phyloP scores from a whole-genome alignment of 2,888 invertebrate genomes.

The Drosophila meridiana region DNA sequence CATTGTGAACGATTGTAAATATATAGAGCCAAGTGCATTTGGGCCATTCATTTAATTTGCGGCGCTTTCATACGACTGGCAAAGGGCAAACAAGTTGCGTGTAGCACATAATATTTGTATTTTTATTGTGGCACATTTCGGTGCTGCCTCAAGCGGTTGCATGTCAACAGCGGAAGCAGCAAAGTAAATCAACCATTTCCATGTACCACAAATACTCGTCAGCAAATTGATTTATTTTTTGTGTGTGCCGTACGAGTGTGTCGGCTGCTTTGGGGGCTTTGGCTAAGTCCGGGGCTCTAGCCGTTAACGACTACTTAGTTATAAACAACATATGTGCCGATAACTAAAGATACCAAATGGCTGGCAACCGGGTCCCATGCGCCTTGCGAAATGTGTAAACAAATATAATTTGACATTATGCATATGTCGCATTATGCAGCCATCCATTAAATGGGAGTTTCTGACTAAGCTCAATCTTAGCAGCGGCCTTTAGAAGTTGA shows the following conservation, averaged over 20 bases:
- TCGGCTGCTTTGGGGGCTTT: constrained; percentile 18
- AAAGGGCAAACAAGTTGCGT: constrained; percentile 35
- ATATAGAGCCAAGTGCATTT: constrained; percentile 3
- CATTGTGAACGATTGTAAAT: neutral
- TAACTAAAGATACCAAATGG: constrained; percentile 27
- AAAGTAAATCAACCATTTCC: constrained; percentile 72
- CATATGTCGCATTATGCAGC: constrained; percentile 47
- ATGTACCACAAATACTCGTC: constrained; percentile 54
- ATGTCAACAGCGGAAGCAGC: constrained; percentile 75
- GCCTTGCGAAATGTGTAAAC: constrained; percentile 13
- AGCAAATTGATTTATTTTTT: constrained; percentile 35
- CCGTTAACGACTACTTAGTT: constrained; percentile 9
- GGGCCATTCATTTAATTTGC: constrained; percentile 20
- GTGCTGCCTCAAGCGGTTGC: constrained; percentile 49
- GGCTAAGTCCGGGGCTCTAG: constrained; percentile 8
- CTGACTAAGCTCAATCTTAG: constrained; percentile 32
- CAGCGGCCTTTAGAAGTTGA: constrained; percentile 45
- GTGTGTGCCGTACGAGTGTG: neutral
- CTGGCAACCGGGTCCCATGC: neutral
- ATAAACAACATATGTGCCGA: constrained; percentile 30
- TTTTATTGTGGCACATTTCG: constrained; percentile 46
- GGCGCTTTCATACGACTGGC: constrained; percentile 3
- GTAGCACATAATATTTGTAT: constrained; percentile 41
- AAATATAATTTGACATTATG: constrained; percentile 50
- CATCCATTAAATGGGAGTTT: constrained; percentile 61